Percentiles rank a stretch among this genome's conserved stretches.
These are phyloP conservation scores for Morone saxatilis DNA, from an alignment of 2,113 vertebrate genomes.

Conservation along the genomic window DNA sequence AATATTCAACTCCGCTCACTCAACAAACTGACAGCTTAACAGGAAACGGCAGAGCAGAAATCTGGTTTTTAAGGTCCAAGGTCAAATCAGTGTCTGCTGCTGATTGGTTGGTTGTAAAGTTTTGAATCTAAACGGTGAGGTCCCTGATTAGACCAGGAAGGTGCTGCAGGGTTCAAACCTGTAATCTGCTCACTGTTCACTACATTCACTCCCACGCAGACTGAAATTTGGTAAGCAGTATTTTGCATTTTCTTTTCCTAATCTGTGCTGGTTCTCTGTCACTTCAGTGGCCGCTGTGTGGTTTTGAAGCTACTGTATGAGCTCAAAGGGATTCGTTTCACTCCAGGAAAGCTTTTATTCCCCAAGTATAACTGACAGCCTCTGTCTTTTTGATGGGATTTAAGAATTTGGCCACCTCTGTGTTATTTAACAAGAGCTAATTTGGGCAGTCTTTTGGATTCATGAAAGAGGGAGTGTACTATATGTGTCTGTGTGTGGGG, in stretches of 20 bases:
- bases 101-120: slow-evolving; percentile 29
- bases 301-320: slow-evolving; percentile 48
- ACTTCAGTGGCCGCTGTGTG: not conserved
- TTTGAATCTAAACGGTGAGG: slow-evolving; percentile 49
- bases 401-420: slow-evolving; percentile 38
- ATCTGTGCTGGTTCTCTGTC: slow-evolving; percentile 29
- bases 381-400: slow-evolving; percentile 58
- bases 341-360: slow-evolving; percentile 53
- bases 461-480: slow-evolving; percentile 6
- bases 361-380: slow-evolving; percentile 50
- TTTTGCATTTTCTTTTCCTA: slow-evolving; percentile 12
- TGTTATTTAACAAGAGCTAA: slow-evolving; percentile 43
- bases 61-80: slow-evolving; percentile 37
- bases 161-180: not conserved
- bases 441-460: slow-evolving; percentile 51
- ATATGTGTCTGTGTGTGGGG: slow-evolving; percentile 2
- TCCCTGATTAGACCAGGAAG: slow-evolving; percentile 24
- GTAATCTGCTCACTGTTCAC: not conserved
- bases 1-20: slow-evolving; percentile 60
- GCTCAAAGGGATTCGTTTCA: slow-evolving; percentile 55
- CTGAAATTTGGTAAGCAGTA: slow-evolving; percentile 38
- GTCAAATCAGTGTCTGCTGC: slow-evolving; percentile 18
- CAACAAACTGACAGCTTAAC: not conserved
- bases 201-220: slow-evolving; percentile 1
- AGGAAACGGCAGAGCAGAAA: slow-evolving; percentile 1